These are phyloP conservation scores for Brachionus calyciflorus DNA, from an alignment of 1,140 invertebrate genomes.

Conservation along the genomic window DNA sequence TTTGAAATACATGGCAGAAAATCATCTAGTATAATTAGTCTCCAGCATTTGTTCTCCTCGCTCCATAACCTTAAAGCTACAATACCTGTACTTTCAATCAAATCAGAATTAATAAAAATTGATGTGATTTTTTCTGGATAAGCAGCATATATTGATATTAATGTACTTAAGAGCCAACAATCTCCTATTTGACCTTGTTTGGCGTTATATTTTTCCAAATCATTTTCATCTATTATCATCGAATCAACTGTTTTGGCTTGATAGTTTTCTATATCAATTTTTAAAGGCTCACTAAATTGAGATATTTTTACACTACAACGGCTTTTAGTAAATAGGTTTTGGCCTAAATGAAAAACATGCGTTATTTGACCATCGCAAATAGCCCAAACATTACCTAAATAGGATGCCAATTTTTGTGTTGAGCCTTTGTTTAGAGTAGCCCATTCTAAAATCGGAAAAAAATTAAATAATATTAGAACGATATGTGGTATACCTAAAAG, in stretches of 20 bases:
- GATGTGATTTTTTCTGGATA: not conserved
- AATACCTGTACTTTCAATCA: not conserved
- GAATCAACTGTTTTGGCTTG: not conserved
- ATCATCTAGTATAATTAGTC: not conserved
- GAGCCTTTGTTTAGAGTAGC: not conserved
- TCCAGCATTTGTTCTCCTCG: not conserved
- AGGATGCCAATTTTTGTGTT: not conserved
- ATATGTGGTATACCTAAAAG: no score
- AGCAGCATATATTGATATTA: slow-evolving; percentile 1
- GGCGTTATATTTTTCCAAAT: not conserved
- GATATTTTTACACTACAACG: not conserved
- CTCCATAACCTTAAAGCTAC: not conserved
- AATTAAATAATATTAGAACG: not conserved
- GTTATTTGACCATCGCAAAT: not conserved
- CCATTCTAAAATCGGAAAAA: not conserved
- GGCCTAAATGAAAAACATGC: not conserved
- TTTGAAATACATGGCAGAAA: not conserved
- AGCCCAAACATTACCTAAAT: slow-evolving; percentile 5
- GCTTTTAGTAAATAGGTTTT: not conserved
- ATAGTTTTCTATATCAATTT: not conserved
- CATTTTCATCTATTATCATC: not conserved
- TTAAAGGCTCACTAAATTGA: not conserved
- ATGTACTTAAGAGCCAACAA: not conserved
- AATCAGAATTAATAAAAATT: not conserved
- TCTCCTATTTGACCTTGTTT: slow-evolving; percentile 17